Percentiles rank a stretch among this genome's conserved stretches.
These are phyloP conservation scores for Acyrthosiphon pisum DNA, from an alignment of 1,140 invertebrate species.

Conservation along the genomic window DNA sequence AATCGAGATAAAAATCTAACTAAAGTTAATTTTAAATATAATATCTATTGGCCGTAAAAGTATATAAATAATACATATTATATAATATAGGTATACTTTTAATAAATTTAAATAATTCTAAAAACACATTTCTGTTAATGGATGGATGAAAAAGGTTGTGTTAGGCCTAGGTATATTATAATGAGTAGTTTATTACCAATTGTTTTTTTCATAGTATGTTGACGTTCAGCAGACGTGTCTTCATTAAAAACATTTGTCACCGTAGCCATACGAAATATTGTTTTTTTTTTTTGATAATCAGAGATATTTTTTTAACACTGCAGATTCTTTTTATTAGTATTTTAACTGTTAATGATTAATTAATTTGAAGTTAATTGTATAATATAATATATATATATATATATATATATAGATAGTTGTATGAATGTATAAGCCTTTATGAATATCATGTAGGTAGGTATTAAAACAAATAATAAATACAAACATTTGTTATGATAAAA, in stretches of 20 bases:
- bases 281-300: neutral
- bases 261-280: neutral
- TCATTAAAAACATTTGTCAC: conserved; percentile 35
- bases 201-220: neutral
- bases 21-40: neutral
- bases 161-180: neutral
- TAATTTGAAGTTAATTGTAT: neutral
- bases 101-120: no score
- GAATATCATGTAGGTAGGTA: neutral
- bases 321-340: neutral
- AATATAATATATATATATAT: neutral
- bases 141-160: neutral
- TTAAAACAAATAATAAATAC: neutral
- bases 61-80: no score
- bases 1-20: neutral
- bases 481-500: neutral
- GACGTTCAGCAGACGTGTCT: neutral
- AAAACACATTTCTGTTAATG: no score
- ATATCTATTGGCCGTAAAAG: neutral
- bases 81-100: neutral
- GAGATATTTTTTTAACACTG: neutral
- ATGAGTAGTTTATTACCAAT: neutral
- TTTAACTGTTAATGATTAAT: neutral
- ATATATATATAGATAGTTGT: neutral
- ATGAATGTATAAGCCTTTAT: neutral